phyloP scores from a whole-genome alignment of 2,888 invertebrate genomes.

The Ditula angustiorana region DNA sequence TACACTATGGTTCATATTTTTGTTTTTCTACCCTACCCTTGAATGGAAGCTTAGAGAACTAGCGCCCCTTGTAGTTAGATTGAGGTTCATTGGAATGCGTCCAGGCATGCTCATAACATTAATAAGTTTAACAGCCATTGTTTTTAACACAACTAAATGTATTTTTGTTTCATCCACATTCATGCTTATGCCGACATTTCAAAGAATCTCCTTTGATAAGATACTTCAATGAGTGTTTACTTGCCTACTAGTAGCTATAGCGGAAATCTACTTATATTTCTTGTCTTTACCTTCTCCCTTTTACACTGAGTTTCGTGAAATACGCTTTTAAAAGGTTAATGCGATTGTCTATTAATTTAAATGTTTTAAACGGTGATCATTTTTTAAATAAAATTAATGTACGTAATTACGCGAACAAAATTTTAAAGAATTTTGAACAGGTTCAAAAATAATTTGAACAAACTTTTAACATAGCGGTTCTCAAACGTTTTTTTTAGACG shows the following conservation, averaged over 20 bases:
- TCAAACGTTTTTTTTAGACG: background rate
- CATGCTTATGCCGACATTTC: conserved; percentile 57
- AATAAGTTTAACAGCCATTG: too few relatives aligned
- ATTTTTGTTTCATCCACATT: conserved; percentile 31
- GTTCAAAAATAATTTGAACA: background rate
- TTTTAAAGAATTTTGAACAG: background rate
- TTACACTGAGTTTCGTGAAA: conserved; percentile 74
- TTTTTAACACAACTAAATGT: conserved; percentile 36
- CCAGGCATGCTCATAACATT: conserved; percentile 27
- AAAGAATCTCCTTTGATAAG: conserved; percentile 60
- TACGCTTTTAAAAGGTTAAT: background rate
- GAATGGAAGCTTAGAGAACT: conserved; percentile 75
- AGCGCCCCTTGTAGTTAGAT: conserved; percentile 74
- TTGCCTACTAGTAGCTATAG: conserved; percentile 85
- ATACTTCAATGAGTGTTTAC: conserved; percentile 62
- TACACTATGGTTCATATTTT: conserved; percentile 42
- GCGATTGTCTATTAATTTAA: background rate
- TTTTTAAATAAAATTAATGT: too few relatives aligned
- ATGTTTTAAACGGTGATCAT: background rate
- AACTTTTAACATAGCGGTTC: background rate
- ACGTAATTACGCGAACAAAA: background rate
- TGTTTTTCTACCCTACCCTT: conserved; percentile 57
- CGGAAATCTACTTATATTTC: conserved; percentile 72
- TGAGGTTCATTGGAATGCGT: conserved; percentile 80
- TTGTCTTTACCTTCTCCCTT: conserved; percentile 69